Evolutionary conservation across 2,888 invertebrate species (phyloP), one percentile per base, ranked within the genome.

Genomic region (Brenthis daphne): DNA sequence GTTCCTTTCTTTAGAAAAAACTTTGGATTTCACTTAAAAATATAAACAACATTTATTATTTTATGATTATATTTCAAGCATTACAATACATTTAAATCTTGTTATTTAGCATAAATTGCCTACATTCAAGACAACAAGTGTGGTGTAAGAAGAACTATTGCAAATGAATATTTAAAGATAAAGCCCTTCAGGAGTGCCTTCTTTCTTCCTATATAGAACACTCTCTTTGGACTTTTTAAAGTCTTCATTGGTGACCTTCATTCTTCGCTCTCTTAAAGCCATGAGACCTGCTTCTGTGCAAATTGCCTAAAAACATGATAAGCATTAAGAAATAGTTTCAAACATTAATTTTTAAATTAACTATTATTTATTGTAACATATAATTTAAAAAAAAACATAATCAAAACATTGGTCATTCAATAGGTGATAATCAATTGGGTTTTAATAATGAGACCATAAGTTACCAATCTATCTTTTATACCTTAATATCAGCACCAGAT

Each of bases 221-320:
- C 98, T 99, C 87, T 99, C 99, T 89, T 99, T 99, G 0, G 99
- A 99, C 87, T 99, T 99, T 87, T 98, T 98, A 88, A 99, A 99
- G 90, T 99, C 99, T 88, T 99, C 99, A 92, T 99, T 99, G 73
- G 98, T 99, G 48, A 99, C 99, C 90, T 99, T 99, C 99, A 99
- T 99, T 78, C 99, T 95, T 66, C 99, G 95, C 88, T 99, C 99
- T 74, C 99, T 94, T 63, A 99, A 91, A 5, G 99, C 99, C 96
- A 99, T 97, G 67, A 99, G 93, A 74, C 99, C 99, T 67, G 99
- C 99, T 94, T 99, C 99, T 11, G 99, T 99, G 88, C 99, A 99
- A 87, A 99, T 99, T 16, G 99, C 99, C 97, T 98, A 86, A 37
- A 76, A 73, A 72, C 68, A 50, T 54, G 14, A 51, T 54, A n/a